A percentile compares a stretch with the other conserved stretches of the same genome.
Evolutionary conservation across 2,113 vertebrate species (phyloP).

Genomic region (Hipposideros armiger): DNA sequence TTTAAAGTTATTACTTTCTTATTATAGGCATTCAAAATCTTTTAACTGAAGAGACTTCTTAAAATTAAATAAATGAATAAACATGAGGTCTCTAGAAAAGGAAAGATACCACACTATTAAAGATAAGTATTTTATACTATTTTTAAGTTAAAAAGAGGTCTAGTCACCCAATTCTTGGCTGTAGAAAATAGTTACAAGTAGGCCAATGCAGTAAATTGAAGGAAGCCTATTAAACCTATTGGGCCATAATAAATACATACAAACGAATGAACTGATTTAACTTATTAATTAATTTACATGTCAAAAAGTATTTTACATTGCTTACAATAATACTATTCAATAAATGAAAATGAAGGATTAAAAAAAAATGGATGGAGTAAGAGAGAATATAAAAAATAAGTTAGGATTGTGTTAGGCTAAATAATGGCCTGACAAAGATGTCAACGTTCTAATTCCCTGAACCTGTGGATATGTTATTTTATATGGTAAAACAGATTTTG

Average conservation of each 20-base stretch:
- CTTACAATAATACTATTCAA: background rate
- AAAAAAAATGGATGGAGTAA: background rate
- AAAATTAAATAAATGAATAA: constrained; percentile 58
- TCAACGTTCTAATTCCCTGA: background rate
- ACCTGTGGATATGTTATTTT: background rate
- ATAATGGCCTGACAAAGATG: background rate
- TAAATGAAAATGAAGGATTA: background rate
- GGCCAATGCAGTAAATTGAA: background rate
- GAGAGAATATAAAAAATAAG: background rate
- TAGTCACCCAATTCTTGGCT: background rate
- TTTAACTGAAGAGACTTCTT: background rate
- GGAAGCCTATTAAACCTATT: background rate
- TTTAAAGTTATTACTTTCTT: constrained; percentile 41
- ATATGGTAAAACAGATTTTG: background rate
- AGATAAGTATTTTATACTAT: constrained; percentile 13
- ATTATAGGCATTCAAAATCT: background rate
- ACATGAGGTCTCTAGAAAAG: background rate
- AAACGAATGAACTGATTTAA: background rate
- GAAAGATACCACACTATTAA: constrained; percentile 44
- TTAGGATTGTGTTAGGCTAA: background rate
- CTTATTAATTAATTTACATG: background rate
- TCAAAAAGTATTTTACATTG: background rate
- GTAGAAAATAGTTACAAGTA: background rate
- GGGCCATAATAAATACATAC: background rate
- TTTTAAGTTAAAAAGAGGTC: background rate